phyloP scores from a whole-genome alignment of 2,113 vertebrate genomes.

The Oryzias javanicus region DNA sequence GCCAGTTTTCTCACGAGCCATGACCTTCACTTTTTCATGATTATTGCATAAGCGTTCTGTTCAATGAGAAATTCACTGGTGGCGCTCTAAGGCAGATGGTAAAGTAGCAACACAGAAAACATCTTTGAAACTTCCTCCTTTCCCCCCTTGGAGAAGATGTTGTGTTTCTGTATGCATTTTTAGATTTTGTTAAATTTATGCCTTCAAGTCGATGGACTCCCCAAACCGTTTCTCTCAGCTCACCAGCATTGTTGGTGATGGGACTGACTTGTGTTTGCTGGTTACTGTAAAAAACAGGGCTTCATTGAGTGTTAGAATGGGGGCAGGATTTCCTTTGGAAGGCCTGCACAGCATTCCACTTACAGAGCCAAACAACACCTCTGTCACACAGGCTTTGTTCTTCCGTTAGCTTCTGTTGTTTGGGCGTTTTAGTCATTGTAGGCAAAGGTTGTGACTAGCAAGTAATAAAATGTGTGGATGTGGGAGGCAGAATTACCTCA shows the following conservation, averaged over 20 bases:
- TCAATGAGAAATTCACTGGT: constrained; percentile 7
- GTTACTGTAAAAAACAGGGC: constrained; percentile 22
- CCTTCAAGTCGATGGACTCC: constrained; percentile 6
- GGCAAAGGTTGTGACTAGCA: constrained; percentile 1
- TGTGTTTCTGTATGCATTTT: background rate
- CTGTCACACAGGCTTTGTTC: constrained; percentile 1
- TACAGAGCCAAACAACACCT: constrained; percentile 4
- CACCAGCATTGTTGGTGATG: constrained; percentile 30
- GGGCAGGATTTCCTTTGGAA: constrained; percentile 69
- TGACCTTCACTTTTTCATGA: constrained; percentile 15
- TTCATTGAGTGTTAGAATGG: constrained; percentile 42
- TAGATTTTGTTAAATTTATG: background rate
- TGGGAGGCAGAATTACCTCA: constrained; percentile 5
- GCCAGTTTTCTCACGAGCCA: constrained; percentile 24
- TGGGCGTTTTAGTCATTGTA: constrained; percentile 2
- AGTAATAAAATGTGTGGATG: constrained; percentile 14
- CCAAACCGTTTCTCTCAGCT: constrained; percentile 6
- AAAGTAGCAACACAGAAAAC: constrained; percentile 1
- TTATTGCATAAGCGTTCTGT: constrained; percentile 19
- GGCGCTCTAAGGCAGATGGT: background rate
- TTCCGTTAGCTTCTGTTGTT: constrained; percentile 14
- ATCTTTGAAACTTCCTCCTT: background rate
- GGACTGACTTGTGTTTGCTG: constrained; percentile 21
- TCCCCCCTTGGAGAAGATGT: background rate
- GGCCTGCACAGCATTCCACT: constrained; percentile 19